Conservation (phyloP, 2,113 vertebrate genomes). For the Ptychochromis oligacanthus region DNA sequence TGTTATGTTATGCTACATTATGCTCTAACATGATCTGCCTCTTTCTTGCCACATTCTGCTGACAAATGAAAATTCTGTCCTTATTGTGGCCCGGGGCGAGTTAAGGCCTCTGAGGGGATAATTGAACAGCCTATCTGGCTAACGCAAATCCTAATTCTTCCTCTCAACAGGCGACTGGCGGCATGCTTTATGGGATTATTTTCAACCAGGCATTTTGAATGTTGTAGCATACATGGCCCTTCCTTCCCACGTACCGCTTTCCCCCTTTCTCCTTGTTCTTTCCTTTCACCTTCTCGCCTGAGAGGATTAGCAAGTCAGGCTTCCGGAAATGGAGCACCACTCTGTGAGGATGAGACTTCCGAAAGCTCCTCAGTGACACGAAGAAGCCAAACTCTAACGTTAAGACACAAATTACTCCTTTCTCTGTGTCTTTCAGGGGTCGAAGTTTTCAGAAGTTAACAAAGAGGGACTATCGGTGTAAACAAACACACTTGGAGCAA, state of each 20-base stretch:
- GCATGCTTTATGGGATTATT: conserved; percentile 79
- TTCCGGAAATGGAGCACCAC: conserved; percentile 72
- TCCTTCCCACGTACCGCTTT: conserved; percentile 51
- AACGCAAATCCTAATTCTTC: conserved; percentile 66
- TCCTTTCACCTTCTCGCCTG: conserved; percentile 73
- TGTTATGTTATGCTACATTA: conserved; percentile 6
- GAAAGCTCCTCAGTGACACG: conserved; percentile 46
- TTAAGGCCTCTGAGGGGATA: conserved; percentile 54
- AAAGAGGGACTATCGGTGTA: conserved; percentile 37
- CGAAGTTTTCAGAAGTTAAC: conserved; percentile 25
- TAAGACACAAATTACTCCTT: conserved; percentile 50
- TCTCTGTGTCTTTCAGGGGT: conserved; percentile 30
- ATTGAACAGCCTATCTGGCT: conserved; percentile 59
- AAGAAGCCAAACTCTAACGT: conserved; percentile 52
- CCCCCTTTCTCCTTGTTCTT: conserved; percentile 67
- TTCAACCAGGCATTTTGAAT: conserved; percentile 72
- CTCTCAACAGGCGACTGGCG: conserved; percentile 62
- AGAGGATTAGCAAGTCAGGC: conserved; percentile 75
- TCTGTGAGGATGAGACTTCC: conserved; percentile 60
- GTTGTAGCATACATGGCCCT: conserved; percentile 58
- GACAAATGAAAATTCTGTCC: conserved; percentile 52
- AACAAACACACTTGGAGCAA: conserved; percentile 46
- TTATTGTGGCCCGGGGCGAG: conserved; percentile 41
- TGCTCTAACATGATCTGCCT: background rate
- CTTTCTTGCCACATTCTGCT: conserved; percentile 20